These are phyloP conservation scores for Pogona vitticeps DNA, from an alignment of 2,113 vertebrate genomes.

Conservation along the genomic window DNA sequence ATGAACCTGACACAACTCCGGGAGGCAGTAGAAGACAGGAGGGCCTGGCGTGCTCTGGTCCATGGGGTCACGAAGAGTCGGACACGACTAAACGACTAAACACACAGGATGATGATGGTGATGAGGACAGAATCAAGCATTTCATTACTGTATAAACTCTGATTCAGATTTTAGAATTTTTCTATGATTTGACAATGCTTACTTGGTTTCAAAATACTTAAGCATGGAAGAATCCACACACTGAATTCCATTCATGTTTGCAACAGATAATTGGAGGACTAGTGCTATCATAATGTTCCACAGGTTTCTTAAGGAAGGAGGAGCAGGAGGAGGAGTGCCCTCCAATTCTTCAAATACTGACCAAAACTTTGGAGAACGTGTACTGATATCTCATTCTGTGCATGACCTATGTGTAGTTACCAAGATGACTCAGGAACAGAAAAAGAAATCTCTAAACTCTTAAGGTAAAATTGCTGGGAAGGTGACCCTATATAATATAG, in stretches of 20 bases:
- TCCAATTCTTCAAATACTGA: not conserved
- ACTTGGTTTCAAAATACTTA: not conserved
- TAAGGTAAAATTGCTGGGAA: slow-evolving; percentile 15
- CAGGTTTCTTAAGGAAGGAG: no score
- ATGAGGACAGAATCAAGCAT: not conserved
- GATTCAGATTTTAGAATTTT: not conserved
- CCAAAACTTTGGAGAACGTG: not conserved
- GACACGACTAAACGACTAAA: no score
- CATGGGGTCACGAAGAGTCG: no score
- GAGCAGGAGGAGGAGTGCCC: not conserved
- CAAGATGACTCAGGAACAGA: not conserved
- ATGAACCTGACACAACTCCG: no score
- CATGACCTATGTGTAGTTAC: rapidly evolving
- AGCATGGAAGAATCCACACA: not conserved
- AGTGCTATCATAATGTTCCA: no score
- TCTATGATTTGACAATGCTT: not conserved
- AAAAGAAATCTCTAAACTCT: not conserved
- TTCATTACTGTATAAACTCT: no score
- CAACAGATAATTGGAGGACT: no score
- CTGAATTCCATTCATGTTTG: not conserved
- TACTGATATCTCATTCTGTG: not conserved
- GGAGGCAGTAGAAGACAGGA: no score
- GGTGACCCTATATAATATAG: not conserved
- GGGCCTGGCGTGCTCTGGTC: no score
- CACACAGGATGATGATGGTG: not conserved